Evolutionary conservation across 2,888 invertebrate species (phyloP).

Genomic region (Morpho deidamia): DNA sequence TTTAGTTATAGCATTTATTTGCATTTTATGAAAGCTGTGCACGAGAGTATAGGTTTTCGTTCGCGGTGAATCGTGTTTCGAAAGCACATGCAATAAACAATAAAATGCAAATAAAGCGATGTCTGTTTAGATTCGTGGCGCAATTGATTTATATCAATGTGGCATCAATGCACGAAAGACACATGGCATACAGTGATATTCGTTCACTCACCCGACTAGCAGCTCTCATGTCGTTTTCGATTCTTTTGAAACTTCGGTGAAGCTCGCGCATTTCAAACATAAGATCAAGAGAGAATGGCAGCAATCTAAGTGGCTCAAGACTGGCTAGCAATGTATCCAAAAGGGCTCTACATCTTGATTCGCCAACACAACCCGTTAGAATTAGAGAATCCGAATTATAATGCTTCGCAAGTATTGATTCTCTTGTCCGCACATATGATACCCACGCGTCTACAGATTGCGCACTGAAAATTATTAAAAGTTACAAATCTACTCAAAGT

Average conservation of each 20-base stretch:
- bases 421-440: conserved; percentile 90
- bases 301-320: conserved; percentile 86
- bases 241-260: conserved; percentile 85
- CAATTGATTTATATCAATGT: conserved; percentile 44
- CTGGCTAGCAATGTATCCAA: conserved; percentile 87
- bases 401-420: conserved; percentile 88
- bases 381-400: conserved; percentile 88
- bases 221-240: conserved; percentile 77
- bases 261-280: conserved; percentile 87
- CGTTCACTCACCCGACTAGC: conserved; percentile 63
- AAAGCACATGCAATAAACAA: conserved; percentile 74
- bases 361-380: conserved; percentile 78
- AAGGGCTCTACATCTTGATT: conserved; percentile 77
- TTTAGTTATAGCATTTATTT: conserved; percentile 60
- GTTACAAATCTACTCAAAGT: neutral
- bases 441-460: conserved; percentile 95
- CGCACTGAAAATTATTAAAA: conserved; percentile 71
- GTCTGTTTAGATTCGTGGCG: conserved; percentile 44
- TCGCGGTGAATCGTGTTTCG: conserved; percentile 58
- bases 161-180: conserved; percentile 42
- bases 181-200: conserved; percentile 18
- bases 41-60: conserved; percentile 54
- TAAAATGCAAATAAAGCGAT: conserved; percentile 78
- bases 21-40: conserved; percentile 77
- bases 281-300: conserved; percentile 89